A percentile compares a stretch with the other conserved stretches of the same genome.
Evolutionary conservation across 2,888 invertebrate genomes (phyloP).

Genomic region (Hirtodrosophila duncani): DNA sequence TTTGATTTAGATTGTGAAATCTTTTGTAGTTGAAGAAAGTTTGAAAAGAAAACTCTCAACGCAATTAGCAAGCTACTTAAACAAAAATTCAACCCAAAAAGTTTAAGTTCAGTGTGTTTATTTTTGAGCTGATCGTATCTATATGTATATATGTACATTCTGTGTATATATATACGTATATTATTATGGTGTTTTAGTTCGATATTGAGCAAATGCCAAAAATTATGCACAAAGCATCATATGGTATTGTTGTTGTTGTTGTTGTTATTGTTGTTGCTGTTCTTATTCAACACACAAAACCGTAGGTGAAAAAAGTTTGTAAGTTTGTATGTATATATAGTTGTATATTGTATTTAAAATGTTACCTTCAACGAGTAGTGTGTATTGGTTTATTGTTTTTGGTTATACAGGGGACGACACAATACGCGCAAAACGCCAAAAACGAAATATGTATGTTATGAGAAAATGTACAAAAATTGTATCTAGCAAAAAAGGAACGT

Average conservation of each 20-base stretch:
- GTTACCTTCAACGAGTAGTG: slow-evolving; percentile 51
- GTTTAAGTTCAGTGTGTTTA: slow-evolving; percentile 24
- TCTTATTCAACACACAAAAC: slow-evolving; percentile 35
- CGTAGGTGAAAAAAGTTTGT: not conserved
- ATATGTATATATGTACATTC: slow-evolving; percentile 36
- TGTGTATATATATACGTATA: slow-evolving; percentile 10
- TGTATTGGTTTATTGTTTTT: slow-evolving; percentile 37
- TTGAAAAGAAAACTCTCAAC: slow-evolving; percentile 54
- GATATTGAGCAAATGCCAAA: slow-evolving; percentile 64
- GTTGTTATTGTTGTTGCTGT: slow-evolving; percentile 20
- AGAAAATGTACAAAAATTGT: slow-evolving; percentile 18
- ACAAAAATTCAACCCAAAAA: slow-evolving; percentile 43
- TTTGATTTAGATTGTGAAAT: slow-evolving; percentile 26
- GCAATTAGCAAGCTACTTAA: slow-evolving; percentile 64
- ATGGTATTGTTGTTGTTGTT: slow-evolving; percentile 11
- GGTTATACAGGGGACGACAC: slow-evolving; percentile 70
- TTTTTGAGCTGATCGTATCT: slow-evolving; percentile 20
- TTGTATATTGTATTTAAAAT: slow-evolving; percentile 25
- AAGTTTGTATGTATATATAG: slow-evolving; percentile 25
- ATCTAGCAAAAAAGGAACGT: slow-evolving; percentile 26
- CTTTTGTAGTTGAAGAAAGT: slow-evolving; percentile 13
- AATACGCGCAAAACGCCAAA: slow-evolving; percentile 45
- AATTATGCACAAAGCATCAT: slow-evolving; percentile 64
- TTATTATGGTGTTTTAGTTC: slow-evolving; percentile 36
- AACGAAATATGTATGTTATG: slow-evolving; percentile 24